Evolutionary conservation across 2,888 invertebrate species (phyloP).

Genomic region (Sinotaia quadrata): DNA sequence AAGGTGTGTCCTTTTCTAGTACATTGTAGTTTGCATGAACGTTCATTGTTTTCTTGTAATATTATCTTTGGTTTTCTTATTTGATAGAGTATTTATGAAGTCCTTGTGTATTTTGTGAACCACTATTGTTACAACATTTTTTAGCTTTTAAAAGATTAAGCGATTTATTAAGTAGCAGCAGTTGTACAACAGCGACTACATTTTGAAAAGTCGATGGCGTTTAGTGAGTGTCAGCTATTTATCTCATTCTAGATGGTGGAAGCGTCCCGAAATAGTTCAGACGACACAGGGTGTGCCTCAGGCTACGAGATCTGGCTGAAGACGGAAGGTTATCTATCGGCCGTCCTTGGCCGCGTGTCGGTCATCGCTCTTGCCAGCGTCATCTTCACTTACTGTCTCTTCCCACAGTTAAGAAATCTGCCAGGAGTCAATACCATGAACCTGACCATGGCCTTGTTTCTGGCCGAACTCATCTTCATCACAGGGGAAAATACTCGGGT

Average conservation of each 20-base stretch:
- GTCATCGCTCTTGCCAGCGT: conserved; percentile 63
- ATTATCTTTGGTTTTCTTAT: too few relatives aligned
- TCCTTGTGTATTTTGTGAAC: too few relatives aligned
- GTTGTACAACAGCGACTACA: not conserved
- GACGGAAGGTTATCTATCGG: conserved; percentile 55
- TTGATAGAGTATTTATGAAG: too few relatives aligned
- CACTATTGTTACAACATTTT: too few relatives aligned
- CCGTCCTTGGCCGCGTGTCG: conserved; percentile 60
- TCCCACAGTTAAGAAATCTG: conserved; percentile 67
- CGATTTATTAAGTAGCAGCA: not conserved
- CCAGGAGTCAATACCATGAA: conserved; percentile 71
- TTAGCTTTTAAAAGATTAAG: too few relatives aligned
- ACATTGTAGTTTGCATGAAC: too few relatives aligned
- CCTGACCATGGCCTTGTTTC: conserved; percentile 63
- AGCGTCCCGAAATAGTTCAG: too few relatives aligned
- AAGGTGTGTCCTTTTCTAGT: too few relatives aligned
- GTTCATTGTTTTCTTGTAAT: too few relatives aligned
- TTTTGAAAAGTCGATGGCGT: too few relatives aligned
- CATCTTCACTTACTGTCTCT: conserved; percentile 66
- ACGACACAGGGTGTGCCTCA: conserved; percentile 45
- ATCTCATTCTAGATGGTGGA: too few relatives aligned
- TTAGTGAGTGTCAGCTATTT: too few relatives aligned
- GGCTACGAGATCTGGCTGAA: conserved; percentile 40
- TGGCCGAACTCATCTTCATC: conserved; percentile 60
- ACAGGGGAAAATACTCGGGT: conserved; percentile 24